Evolutionary conservation across 2,888 invertebrate genomes (phyloP), one percentile per base, ranked within the genome.

Genomic region (Caenorhabditis drosophilae): DNA sequence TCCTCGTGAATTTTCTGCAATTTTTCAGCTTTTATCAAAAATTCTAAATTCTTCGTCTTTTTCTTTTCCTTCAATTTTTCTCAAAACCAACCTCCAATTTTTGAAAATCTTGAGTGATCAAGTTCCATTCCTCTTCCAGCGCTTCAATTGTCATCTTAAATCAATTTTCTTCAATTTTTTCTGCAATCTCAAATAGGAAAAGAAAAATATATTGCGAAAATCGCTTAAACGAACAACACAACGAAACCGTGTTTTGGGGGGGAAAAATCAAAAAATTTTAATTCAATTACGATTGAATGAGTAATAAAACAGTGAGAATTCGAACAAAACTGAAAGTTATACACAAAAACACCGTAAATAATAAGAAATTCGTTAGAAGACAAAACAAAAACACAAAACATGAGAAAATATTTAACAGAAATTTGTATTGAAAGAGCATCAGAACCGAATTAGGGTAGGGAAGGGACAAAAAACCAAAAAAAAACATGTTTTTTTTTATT

Each of bases 1-100:
- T 75, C 74, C 26, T 84, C 82, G 76, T 86, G 81, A 38, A 62
- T 61, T 59, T 70, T 70, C 74, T 73, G 56, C 31, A 6, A 31
- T 31, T 31, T 31, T 31, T 31, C 31, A 31, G 12, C 31, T 16
- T 48, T 48, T 47, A 2, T 23, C 2, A 27, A 12, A 53, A 47
- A 26, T 31, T 6, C 31, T 31, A 2, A 26, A 27, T 4, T 9
- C 22, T 47, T 26, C 22, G 23, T 16, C 42, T 41, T 44, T 44
- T 56, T 38, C 26, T 20, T 16, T 42, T 20, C 25, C 42, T 12
- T 7, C 6, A 42, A 23, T 42, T 42, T 20, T 20, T 18, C 9
- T 18, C 7, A 26, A 18, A 34, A 47, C 35, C 40, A 15, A 73
- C 75, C 70, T 76, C 76, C 11, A 75, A 44, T 22, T 70, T 67